phyloP scores from a whole-genome alignment of 2,113 vertebrate genomes.

The Larimichthys crocea region DNA sequence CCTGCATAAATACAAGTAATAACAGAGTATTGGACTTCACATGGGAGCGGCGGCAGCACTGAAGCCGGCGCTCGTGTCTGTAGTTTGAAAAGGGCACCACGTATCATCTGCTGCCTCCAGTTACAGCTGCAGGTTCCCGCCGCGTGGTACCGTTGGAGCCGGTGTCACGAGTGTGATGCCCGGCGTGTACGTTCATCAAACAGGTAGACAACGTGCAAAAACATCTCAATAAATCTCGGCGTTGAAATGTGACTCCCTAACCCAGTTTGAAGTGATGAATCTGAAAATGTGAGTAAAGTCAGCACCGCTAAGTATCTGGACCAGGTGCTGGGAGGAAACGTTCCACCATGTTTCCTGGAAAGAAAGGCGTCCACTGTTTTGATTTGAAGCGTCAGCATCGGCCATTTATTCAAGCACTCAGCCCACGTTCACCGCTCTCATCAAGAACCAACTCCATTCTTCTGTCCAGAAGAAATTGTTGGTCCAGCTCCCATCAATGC shows the following conservation, averaged over 20 bases:
- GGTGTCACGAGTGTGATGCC: not conserved
- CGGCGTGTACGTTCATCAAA: not conserved
- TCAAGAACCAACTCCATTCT: not conserved
- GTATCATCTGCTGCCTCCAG: constrained; percentile 28
- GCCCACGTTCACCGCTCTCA: not conserved
- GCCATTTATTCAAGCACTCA: not conserved
- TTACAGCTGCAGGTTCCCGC: not conserved
- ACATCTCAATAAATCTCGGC: not conserved
- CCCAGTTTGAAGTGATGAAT: not conserved
- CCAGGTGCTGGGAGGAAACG: not conserved
- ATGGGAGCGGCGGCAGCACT: not conserved
- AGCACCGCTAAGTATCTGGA: not conserved
- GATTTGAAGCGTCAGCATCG: not conserved
- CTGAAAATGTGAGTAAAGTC: not conserved
- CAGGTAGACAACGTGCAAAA: not conserved
- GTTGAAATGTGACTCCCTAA: not conserved
- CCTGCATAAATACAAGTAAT: constrained; percentile 1
- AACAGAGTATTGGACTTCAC: not conserved
- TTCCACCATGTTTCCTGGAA: not conserved
- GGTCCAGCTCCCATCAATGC: not conserved
- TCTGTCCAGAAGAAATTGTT: not conserved
- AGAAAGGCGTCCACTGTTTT: not conserved
- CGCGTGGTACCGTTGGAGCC: too few species aligned
- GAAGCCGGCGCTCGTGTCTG: not conserved
- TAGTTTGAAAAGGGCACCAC: not conserved